phyloP scores from a whole-genome alignment of 2,888 invertebrate genomes.

The Coleophora flavipennella region DNA sequence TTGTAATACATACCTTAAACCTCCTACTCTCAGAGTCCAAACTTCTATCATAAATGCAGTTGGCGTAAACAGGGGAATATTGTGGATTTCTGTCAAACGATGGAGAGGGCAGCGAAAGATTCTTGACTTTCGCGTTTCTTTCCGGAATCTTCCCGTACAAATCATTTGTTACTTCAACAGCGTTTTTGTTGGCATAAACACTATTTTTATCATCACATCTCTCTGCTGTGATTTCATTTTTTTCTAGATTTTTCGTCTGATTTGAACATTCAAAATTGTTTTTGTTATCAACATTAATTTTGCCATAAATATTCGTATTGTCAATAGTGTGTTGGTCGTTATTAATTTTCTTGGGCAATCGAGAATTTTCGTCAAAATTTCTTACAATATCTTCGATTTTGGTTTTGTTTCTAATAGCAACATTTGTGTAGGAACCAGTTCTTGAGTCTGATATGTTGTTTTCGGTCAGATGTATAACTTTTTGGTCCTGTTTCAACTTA shows the following conservation, averaged over 20 bases:
- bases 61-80: constrained; percentile 54
- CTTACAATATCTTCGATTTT: constrained; percentile 63
- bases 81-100: constrained; percentile 54
- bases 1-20: constrained; percentile 39
- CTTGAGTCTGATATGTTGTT: constrained; percentile 51
- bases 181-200: constrained; percentile 13
- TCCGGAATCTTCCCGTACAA: constrained; percentile 26
- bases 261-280: constrained; percentile 9
- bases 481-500: constrained; percentile 66
- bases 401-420: constrained; percentile 50
- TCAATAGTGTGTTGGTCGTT: constrained; percentile 51
- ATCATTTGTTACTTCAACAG: constrained; percentile 6
- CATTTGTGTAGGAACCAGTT: constrained; percentile 55
- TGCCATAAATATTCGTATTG: constrained; percentile 55
- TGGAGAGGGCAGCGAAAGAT: constrained; percentile 30
- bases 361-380: constrained; percentile 60
- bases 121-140: constrained; percentile 19
- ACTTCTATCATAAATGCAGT: constrained; percentile 51
- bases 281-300: constrained; percentile 40
- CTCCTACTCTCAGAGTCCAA: constrained; percentile 57
- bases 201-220: constrained; percentile 19
- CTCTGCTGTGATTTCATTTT: constrained; percentile 15
- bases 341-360: constrained; percentile 52
- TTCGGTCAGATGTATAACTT: constrained; percentile 48
- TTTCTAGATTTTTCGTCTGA: constrained; percentile 6